Conservation (phyloP, 2,113 vertebrate genomes). For the Climacteris rufus region DNA sequence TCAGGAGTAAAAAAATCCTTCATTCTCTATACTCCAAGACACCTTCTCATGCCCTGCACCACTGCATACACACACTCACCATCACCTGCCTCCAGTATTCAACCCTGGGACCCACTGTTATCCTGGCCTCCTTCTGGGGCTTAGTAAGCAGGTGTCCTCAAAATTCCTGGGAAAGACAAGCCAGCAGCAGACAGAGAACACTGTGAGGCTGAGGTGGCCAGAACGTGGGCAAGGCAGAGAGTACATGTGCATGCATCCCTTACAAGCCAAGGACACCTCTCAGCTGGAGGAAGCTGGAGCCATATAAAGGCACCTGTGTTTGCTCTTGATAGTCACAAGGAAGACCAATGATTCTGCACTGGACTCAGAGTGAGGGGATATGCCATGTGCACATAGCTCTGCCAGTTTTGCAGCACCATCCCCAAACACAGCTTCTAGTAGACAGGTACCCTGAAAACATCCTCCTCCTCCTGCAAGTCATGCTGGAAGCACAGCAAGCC, state of each 20-base stretch:
- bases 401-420: neutral
- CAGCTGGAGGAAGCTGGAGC: neutral
- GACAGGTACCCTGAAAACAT: neutral
- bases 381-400: neutral
- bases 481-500: neutral
- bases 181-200: rapidly evolving
- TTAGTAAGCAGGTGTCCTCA: rapidly evolving
- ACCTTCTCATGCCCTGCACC: neutral
- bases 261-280: neutral
- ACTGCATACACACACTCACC: no score
- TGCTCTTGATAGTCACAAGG: rapidly evolving
- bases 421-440: neutral
- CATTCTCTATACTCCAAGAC: neutral
- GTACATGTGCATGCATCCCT: rapidly evolving
- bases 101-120: neutral
- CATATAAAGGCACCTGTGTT: neutral
- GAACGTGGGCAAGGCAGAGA: neutral
- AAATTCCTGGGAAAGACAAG: neutral
- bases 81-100: neutral
- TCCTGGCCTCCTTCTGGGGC: neutral
- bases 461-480: neutral
- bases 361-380: neutral
- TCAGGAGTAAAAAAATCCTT: neutral
- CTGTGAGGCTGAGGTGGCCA: rapidly evolving
- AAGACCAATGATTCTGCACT: neutral